These are phyloP conservation scores for Tethya wilhelma DNA, from an alignment of 37 sponge, comb jelly and placozoan genomes.

Conservation along the genomic window DNA sequence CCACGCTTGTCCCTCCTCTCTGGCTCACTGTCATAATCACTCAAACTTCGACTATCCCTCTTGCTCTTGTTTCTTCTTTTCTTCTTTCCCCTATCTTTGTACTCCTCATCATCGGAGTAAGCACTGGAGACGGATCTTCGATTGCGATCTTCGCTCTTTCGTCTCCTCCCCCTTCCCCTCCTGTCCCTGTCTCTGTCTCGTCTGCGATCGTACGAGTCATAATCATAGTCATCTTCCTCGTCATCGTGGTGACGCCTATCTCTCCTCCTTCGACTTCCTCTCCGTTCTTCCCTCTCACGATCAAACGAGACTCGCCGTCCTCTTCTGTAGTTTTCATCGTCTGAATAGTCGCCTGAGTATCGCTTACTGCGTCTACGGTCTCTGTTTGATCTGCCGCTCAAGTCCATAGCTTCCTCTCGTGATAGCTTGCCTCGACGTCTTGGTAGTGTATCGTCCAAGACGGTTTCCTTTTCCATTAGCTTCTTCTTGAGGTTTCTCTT, in stretches of 20 bases:
- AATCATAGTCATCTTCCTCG: no score
- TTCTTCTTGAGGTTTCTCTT: slow-evolving; percentile 2
- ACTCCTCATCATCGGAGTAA: slow-evolving; percentile 36
- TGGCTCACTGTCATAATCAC: slow-evolving; percentile 15
- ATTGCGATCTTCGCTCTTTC: no score
- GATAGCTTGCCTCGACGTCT: background rate
- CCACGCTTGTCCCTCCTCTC: slow-evolving; percentile 4
- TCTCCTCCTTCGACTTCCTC: background rate
- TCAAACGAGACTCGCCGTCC: background rate
- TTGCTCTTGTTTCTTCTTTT: slow-evolving; percentile 17
- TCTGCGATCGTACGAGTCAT: slow-evolving; percentile 1
- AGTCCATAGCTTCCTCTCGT: no score
- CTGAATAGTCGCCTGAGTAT: slow-evolving; percentile 16
- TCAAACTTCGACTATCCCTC: background rate
- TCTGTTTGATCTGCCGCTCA: background rate
- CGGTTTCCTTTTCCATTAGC: slow-evolving; percentile 22
- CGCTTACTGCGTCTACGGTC: background rate
- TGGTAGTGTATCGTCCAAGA: slow-evolving; percentile 16
- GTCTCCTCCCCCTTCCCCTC: slow-evolving; percentile 8
- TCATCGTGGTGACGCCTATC: background rate
- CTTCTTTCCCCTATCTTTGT: background rate
- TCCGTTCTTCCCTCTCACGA: slow-evolving; percentile 5
- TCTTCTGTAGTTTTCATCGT: slow-evolving; percentile 29
- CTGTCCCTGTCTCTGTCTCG: slow-evolving; percentile 18
- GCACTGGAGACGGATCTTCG: no score